These are phyloP conservation scores for Drosophila atripex DNA, from an alignment of 2,888 invertebrate species.

Conservation along the genomic window DNA sequence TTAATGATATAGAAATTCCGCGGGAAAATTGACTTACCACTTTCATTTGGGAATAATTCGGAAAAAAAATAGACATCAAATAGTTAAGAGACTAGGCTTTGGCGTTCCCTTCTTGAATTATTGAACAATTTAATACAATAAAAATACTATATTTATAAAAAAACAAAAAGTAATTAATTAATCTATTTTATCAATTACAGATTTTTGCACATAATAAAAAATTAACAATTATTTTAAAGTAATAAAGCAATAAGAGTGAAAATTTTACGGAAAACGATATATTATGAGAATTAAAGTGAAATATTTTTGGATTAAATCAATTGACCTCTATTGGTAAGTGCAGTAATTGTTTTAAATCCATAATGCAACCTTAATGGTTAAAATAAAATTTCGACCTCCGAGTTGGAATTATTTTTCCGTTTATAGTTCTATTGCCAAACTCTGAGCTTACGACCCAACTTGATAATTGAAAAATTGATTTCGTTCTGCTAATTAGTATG, in stretches of 20 bases:
- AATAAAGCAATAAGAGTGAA: slow-evolving; percentile 15
- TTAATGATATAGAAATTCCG: no score
- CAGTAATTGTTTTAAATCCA: background rate
- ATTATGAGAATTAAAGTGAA: background rate
- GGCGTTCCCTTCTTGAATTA: no score
- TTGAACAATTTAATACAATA: background rate
- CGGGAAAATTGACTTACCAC: no score
- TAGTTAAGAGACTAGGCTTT: no score
- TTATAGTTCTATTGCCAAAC: background rate
- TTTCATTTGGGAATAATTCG: no score
- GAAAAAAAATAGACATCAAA: no score
- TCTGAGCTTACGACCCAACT: background rate
- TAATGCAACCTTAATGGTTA: no score
- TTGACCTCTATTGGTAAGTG: background rate
- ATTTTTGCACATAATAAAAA: slow-evolving; percentile 38
- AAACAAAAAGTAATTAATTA: background rate
- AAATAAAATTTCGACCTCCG: no score
- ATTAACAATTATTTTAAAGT: slow-evolving; percentile 20
- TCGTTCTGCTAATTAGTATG: slow-evolving; percentile 63
- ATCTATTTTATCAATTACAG: slow-evolving; percentile 42
- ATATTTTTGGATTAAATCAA: slow-evolving; percentile 29
- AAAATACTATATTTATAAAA: background rate
- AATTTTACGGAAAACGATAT: slow-evolving; percentile 6
- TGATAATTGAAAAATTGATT: slow-evolving; percentile 52
- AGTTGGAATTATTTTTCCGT: no score